Conservation (phyloP, 2,797 vertebrate species). For the Ctenopoma kingsleyae region DNA sequence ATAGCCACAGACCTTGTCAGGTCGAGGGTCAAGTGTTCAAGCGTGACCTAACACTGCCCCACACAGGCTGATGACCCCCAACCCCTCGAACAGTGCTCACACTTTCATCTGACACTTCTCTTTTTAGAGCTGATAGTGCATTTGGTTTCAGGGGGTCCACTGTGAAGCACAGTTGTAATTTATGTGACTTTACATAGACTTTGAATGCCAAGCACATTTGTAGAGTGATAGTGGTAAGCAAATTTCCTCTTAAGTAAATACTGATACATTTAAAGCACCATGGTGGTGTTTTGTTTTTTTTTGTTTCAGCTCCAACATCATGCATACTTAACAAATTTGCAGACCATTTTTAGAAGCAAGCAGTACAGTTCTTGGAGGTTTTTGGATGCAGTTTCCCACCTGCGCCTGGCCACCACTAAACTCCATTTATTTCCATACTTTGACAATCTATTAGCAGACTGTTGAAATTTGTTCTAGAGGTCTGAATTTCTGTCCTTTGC, state of each 20-base stretch:
- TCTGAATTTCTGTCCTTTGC: too few relatives aligned
- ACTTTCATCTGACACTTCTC: constrained; percentile 34
- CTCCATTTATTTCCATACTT: background rate
- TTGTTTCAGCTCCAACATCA: background rate
- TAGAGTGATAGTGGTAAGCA: background rate
- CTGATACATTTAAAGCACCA: background rate
- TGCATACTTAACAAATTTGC: background rate
- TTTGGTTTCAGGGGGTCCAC: constrained; percentile 22
- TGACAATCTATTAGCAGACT: background rate
- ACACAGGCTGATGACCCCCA: constrained; percentile 51
- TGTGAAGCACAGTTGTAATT: constrained; percentile 11
- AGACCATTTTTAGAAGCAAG: constrained; percentile 5
- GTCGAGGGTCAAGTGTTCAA: constrained; percentile 63
- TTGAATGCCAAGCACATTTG: constrained; percentile 22
- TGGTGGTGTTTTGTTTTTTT: background rate
- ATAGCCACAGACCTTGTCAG: constrained; percentile 27
- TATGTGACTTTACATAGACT: constrained; percentile 14
- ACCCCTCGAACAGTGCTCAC: constrained; percentile 46
- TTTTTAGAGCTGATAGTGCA: constrained; percentile 31
- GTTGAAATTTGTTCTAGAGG: background rate
- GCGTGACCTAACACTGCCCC: constrained; percentile 61
- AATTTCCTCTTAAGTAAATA: background rate
- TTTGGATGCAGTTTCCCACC: background rate
- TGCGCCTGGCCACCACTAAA: background rate
- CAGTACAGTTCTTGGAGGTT: background rate